Evolutionary conservation across 2,888 invertebrate species (phyloP), one percentile per base, ranked within the genome.

Genomic region (Erpobdella octoculata): DNA sequence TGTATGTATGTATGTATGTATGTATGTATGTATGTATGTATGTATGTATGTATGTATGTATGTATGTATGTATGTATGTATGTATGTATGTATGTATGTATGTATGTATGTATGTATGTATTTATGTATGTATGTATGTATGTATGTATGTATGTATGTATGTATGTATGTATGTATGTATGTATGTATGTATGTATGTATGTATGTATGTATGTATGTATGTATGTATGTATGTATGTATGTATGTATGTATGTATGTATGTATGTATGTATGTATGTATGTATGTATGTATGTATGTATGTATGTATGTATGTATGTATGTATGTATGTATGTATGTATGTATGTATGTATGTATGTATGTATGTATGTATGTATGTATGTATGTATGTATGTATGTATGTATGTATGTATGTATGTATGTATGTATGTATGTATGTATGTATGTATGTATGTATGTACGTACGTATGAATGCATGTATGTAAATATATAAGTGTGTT

Each of bases 101-200:
- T 64, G 71, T 71, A 31, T 71, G 71, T 64, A n/a, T n/a, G n/a
- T n/a, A n/a, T n/a, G n/a, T n/a, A n/a, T n/a, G n/a, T n/a, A n/a
- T n/a, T n/a, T n/a, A n/a, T n/a, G n/a, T n/a, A n/a, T n/a, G n/a
- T n/a, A n/a, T n/a, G n/a, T n/a, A n/a, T n/a, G n/a, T n/a, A n/a
- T 71, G 64, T 64, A 36, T 71, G 71, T 71, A 28, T 71, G 71
- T 64, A 38, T 71, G 71, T 71, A 12, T 71, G 46, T 71, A 31
- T 65, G 64, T 65, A 33, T 71, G 64, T 41, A 28, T 64, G 36
- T 65, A 28, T 46, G 46, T 71, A 21, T 71, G 71, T 64, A 36
- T 71, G 71, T 62, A 28, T 71, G 64, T 70, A 31, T 70, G 70
- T 61, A 31, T 70, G 58, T 61, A 31, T 70, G 70, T 70, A 35